Base-by-base conservation (phyloP, 2,797 vertebrate species). In the Clarias fuscus region DNA sequence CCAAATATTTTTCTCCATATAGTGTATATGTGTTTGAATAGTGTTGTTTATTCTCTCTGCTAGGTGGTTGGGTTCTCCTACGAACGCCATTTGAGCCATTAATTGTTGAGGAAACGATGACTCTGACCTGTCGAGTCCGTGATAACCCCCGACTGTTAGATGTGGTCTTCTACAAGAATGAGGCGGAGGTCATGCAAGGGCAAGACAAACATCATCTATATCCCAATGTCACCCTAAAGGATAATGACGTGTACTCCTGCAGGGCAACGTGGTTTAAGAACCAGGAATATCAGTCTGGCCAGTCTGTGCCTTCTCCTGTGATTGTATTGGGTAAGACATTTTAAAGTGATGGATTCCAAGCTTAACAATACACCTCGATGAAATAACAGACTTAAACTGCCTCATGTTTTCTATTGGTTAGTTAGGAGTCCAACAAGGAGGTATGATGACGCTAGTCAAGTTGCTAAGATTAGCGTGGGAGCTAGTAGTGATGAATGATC, bases 61-160 rank as follows among this genome's bases (percentile, higher is more conserved):
- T 83, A 95, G 95, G 92, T 73, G 94, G 94, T 5, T 94, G 90
- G 90, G 92, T 88, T 0, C 89, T 95, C 59, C 89, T 96, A 43
- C 86, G 86, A 27, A 68, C 78, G 18, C 84, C 92, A 2, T 48
- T 2, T 30, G 15, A 85, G n/a, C 88, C 89, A 1, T 0, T 37
- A 58, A 37, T 95, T 0, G 87, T 92, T 8, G 92, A 93, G 30
- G 71, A 91, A 13, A 72, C 78, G 3, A 2, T 93, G 72, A 87
- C 72, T 0, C 2, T 94, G 77, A 91, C 78, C 0, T 96, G 94
- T 68, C 91, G 48, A 0, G 37, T 95, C 67, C 92, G 93, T 33
- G 27, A 11, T 7, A 73, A 86, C 11, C 83, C 27, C 1, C 8
- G 1, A 5, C 22, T 90, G 24, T 43, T 43, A 0, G 82, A 93